Percentiles rank a stretch among this genome's conserved stretches.
These are phyloP conservation scores for Cherax quadricarinatus DNA, from an alignment of 1,140 invertebrate species.

Conservation along the genomic window DNA sequence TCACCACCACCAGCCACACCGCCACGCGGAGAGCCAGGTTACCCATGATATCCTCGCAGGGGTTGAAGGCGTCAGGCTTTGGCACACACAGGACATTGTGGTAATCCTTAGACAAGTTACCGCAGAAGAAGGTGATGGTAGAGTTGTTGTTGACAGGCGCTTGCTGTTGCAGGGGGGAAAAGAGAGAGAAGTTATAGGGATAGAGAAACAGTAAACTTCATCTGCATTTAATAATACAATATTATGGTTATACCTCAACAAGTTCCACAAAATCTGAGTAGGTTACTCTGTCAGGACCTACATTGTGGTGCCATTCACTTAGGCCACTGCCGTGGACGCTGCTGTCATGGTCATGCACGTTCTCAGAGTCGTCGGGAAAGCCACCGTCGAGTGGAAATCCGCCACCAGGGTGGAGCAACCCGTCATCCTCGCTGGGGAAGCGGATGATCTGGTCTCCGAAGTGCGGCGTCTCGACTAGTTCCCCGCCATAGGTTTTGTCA, in stretches of 20 bases:
- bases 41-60: slow-evolving; percentile 94
- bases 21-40: slow-evolving; percentile 78
- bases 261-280: too few species aligned
- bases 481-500: not conserved
- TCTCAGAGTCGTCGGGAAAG: not conserved
- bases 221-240: too few species aligned
- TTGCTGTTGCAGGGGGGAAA: not conserved
- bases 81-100: slow-evolving; percentile 85
- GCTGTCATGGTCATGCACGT: too few species aligned
- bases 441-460: not conserved
- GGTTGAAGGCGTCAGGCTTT: slow-evolving; percentile 89
- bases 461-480: not conserved
- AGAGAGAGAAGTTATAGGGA: not conserved
- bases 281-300: too few species aligned
- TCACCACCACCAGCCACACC: slow-evolving; percentile 80
- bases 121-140: slow-evolving; percentile 70
- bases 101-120: slow-evolving; percentile 78
- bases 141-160: slow-evolving; percentile 29
- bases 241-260: too few species aligned
- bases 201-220: not conserved
- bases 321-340: too few species aligned
- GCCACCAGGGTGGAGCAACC: not conserved
- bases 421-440: not conserved
- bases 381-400: not conserved
- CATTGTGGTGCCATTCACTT: too few species aligned